Conservation (phyloP, 2,797 vertebrate genomes). For the Spatula versicolor region DNA sequence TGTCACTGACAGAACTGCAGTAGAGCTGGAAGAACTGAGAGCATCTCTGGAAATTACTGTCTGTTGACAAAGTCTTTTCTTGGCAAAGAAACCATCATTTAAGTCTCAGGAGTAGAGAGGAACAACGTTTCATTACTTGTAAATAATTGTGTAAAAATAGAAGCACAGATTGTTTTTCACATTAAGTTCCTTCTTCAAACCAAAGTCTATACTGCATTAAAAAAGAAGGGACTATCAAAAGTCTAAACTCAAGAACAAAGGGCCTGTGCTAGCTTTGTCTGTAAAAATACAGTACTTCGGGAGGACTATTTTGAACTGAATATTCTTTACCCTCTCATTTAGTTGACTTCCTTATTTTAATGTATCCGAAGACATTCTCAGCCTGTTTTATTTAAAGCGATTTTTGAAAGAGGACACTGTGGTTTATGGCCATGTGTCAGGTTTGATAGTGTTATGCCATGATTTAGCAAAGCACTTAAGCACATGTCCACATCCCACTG, state of each 20-base stretch:
- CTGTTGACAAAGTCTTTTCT: conserved; percentile 19
- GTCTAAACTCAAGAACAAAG: not conserved
- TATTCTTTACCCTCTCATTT: not conserved
- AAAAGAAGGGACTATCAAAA: not conserved
- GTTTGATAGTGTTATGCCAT: conserved; percentile 50
- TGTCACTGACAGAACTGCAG: not conserved
- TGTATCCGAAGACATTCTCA: not conserved
- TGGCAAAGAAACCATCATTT: conserved; percentile 4
- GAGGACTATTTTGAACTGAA: not conserved
- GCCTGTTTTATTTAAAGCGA: conserved; percentile 33
- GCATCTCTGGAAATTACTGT: not conserved
- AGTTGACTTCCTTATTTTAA: not conserved
- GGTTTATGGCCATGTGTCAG: conserved; percentile 56
- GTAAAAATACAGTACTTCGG: not conserved
- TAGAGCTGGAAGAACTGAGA: not conserved
- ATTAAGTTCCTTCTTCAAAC: conserved; percentile 14
- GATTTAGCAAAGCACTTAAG: conserved; percentile 62
- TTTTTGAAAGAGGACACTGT: conserved; percentile 29
- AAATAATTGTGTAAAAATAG: conserved; percentile 65
- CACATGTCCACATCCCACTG: conserved; percentile 49
- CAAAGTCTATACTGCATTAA: not conserved
- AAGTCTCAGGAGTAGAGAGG: not conserved
- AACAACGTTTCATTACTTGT: conserved; percentile 52
- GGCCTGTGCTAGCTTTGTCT: not conserved
- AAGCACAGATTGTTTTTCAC: conserved; percentile 46